Conservation (phyloP, 2,113 vertebrate species). For the Trematomus loennbergii region DNA sequence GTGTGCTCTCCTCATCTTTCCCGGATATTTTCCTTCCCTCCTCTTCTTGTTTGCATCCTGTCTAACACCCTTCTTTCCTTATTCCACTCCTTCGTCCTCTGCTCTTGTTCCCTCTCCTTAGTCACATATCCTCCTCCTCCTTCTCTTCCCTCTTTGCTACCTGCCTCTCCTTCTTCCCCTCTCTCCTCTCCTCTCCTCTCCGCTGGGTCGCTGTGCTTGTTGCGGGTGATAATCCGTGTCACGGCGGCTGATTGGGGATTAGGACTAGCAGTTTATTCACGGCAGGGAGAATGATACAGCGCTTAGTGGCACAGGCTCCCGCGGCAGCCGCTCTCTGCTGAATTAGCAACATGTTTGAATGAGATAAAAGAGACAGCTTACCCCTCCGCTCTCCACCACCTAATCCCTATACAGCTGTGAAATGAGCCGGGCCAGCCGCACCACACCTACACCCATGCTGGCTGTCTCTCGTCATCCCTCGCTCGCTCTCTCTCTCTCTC, state of each 20-base stretch:
- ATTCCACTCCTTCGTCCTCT: background rate
- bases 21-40: background rate
- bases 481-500: slow-evolving; percentile 7
- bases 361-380: slow-evolving; percentile 94
- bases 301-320: slow-evolving; percentile 85
- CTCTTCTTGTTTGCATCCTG: background rate
- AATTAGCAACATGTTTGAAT: slow-evolving; percentile 96
- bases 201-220: slow-evolving; percentile 77
- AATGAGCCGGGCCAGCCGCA: slow-evolving; percentile 78
- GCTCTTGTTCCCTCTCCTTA: background rate
- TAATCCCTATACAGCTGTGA: slow-evolving; percentile 92
- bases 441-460: slow-evolving; percentile 56
- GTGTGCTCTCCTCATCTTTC: background rate
- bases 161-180: background rate
- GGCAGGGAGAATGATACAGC: slow-evolving; percentile 89
- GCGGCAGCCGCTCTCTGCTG: slow-evolving; percentile 87
- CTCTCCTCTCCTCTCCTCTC: no score
- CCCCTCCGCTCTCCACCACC: slow-evolving; percentile 83
- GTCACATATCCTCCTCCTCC: background rate
- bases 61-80: background rate
- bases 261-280: slow-evolving; percentile 89
- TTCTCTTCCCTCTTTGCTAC: no score
- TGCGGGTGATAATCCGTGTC: slow-evolving; percentile 86
- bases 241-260: slow-evolving; percentile 87
- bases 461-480: slow-evolving; percentile 19